A percentile compares a stretch with the other conserved stretches of the same genome.
Evolutionary conservation across 2,113 vertebrate species (phyloP).

Genomic region (Cynocephalus volans): DNA sequence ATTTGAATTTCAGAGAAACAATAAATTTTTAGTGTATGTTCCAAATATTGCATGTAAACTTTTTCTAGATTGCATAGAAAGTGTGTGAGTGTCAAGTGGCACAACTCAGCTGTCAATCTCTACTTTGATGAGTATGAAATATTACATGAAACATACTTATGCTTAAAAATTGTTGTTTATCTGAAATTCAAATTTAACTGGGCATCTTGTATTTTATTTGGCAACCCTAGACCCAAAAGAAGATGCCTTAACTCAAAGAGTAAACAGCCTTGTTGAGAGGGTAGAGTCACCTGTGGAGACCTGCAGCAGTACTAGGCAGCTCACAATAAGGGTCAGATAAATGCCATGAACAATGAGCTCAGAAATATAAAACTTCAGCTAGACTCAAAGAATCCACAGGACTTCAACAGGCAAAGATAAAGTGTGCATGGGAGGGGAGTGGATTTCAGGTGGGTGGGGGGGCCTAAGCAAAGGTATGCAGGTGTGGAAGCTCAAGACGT

Average conservation of each 20-base stretch:
- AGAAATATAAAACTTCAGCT: neutral
- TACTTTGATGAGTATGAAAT: neutral
- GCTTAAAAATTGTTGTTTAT: conserved; percentile 15
- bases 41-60: neutral
- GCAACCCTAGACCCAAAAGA: neutral
- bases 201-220: neutral
- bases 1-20: conserved; percentile 40
- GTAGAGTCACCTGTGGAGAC: neutral
- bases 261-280: neutral
- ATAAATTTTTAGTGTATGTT: neutral
- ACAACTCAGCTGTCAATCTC: neutral
- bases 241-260: neutral
- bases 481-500: neutral
- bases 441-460: neutral
- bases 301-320: accelerated
- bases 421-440: neutral
- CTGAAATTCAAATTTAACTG: conserved; percentile 50
- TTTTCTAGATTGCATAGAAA: neutral
- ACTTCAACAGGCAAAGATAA: neutral
- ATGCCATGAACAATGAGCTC: neutral
- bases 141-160: neutral
- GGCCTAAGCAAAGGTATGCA: neutral
- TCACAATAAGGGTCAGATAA: neutral
- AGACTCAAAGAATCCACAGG: neutral
- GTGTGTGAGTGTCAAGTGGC: neutral